A percentile compares a stretch with the other conserved stretches of the same genome.
phyloP scores from a whole-genome alignment of 2,888 invertebrate genomes.

The Callyntrura guangdongensis region DNA sequence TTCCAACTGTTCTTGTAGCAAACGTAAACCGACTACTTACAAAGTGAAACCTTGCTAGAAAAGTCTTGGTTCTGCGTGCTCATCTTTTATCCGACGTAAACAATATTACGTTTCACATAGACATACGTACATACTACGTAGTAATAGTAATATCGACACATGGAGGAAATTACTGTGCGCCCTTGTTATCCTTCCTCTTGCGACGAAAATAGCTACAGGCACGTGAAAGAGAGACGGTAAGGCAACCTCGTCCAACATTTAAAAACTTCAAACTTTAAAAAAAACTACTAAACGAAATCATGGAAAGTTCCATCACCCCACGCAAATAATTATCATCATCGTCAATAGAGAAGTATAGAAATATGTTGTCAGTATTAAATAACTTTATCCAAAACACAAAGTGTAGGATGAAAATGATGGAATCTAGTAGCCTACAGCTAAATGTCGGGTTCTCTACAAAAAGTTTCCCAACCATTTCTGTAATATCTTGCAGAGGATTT shows the following conservation, averaged over 20 bases:
- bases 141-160: slow-evolving; percentile 20
- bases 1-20: not conserved
- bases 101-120: not conserved
- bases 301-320: slow-evolving; percentile 60
- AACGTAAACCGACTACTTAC: too few relatives aligned
- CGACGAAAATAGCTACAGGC: slow-evolving; percentile 31
- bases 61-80: too few relatives aligned
- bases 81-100: not conserved
- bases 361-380: not conserved
- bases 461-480: not conserved
- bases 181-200: slow-evolving; percentile 10
- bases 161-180: slow-evolving; percentile 34
- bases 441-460: not conserved
- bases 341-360: not conserved
- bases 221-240: not conserved
- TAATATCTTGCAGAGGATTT: too few relatives aligned
- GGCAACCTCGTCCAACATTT: slow-evolving; percentile 11
- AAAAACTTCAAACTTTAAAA: slow-evolving; percentile 21
- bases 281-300: slow-evolving; percentile 31
- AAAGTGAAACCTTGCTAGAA: too few relatives aligned
- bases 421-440: not conserved
- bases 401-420: not conserved
- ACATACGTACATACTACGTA: too few relatives aligned
- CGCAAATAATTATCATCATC: slow-evolving; percentile 29
- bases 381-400: not conserved